These are phyloP conservation scores for Diglossa brunneiventris DNA, from an alignment of 2,113 vertebrate genomes.

Conservation along the genomic window DNA sequence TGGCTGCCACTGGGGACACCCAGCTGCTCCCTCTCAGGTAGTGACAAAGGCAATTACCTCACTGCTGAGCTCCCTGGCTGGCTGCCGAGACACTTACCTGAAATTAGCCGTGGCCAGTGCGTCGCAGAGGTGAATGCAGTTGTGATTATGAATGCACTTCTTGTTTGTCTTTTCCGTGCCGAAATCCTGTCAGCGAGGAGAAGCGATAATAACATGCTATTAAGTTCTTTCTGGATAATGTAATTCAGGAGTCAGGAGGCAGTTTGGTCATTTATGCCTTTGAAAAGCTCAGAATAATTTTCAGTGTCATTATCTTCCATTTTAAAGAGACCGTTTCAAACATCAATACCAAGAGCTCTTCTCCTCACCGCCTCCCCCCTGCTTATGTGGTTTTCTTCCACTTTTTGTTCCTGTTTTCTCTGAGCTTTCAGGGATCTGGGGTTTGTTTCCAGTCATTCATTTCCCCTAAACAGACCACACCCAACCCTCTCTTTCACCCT, in stretches of 20 bases:
- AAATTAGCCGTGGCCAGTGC: conserved; percentile 28
- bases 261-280: conserved; percentile 81
- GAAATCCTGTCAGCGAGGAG: conserved; percentile 77
- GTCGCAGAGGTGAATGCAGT: conserved; percentile 55
- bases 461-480: not conserved
- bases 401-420: conserved; percentile 45
- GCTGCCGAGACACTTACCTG: conserved; percentile 52
- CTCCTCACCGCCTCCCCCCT: not conserved
- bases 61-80: not conserved
- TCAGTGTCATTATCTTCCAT: conserved; percentile 75
- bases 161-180: conserved; percentile 79
- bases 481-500: not conserved
- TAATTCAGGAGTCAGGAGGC: conserved; percentile 80
- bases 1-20: not conserved
- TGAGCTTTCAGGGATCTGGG: conserved; percentile 1
- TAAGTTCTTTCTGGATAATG: conserved; percentile 81
- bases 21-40: not conserved
- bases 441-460: not conserved
- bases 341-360: conserved; percentile 52
- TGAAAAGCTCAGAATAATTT: conserved; percentile 82
- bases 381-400: conserved; percentile 18
- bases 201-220: conserved; percentile 81
- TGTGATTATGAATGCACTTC: conserved; percentile 64
- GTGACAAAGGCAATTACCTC: conserved; percentile 28
- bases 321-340: conserved; percentile 73